Conservation (phyloP, 2,797 vertebrate genomes). For the Sebastes kiyomatsui region DNA sequence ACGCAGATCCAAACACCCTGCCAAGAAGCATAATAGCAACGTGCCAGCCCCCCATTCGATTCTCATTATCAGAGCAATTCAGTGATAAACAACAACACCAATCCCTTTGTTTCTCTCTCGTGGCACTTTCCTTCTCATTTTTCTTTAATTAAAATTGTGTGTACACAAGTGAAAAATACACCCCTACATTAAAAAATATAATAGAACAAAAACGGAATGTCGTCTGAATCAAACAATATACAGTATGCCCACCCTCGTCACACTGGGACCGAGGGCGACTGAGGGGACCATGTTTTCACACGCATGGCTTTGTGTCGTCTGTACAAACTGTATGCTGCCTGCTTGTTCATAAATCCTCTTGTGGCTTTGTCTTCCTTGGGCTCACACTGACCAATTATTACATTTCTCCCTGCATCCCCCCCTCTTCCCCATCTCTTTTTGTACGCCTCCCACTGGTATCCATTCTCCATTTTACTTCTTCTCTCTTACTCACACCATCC, state of each 20-base stretch:
- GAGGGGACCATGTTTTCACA: slow-evolving; percentile 19
- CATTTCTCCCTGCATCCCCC: slow-evolving; percentile 21
- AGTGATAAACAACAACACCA: slow-evolving; percentile 49
- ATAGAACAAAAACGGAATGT: neutral
- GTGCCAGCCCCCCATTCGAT: slow-evolving; percentile 50
- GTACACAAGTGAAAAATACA: neutral
- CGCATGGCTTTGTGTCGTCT: neutral
- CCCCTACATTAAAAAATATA: neutral
- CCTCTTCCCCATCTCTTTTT: neutral
- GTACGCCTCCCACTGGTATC: neutral
- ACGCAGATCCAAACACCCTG: slow-evolving; percentile 31
- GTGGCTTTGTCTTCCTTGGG: slow-evolving; percentile 7
- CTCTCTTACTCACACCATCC: slow-evolving; percentile 44
- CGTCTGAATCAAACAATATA: neutral
- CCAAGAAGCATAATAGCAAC: slow-evolving; percentile 52
- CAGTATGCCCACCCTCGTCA: slow-evolving; percentile 2
- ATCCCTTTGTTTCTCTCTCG: slow-evolving; percentile 14
- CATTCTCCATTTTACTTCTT: slow-evolving; percentile 7
- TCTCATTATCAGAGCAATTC: slow-evolving; percentile 62
- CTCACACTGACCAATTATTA: slow-evolving; percentile 51
- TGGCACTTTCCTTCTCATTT: slow-evolving; percentile 20
- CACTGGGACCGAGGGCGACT: slow-evolving; percentile 14
- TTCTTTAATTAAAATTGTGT: slow-evolving; percentile 28
- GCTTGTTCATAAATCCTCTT: slow-evolving; percentile 40
- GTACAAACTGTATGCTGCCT: neutral